phyloP scores from a whole-genome alignment of 2,888 invertebrate species.

The Entomobrya multifasciata region DNA sequence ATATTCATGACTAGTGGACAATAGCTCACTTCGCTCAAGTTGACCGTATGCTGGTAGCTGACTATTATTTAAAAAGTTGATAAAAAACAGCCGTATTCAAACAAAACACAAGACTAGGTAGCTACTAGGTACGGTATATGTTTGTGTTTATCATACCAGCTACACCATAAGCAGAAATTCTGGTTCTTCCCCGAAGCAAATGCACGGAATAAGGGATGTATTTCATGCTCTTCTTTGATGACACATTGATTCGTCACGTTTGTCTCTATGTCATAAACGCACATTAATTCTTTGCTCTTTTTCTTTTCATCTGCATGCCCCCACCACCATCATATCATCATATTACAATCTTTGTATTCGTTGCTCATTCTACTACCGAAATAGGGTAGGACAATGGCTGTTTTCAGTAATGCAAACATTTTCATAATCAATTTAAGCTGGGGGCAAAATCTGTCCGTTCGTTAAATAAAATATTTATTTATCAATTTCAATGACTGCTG shows the following conservation, averaged over 20 bases:
- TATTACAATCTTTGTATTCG: neutral
- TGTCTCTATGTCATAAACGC: slow-evolving; percentile 51
- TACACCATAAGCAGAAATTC: neutral
- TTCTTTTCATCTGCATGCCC: slow-evolving; percentile 2
- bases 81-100: neutral
- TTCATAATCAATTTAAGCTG: neutral
- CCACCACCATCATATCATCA: slow-evolving; percentile 7
- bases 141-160: too few species aligned
- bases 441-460: neutral
- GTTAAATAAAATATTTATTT: slow-evolving; percentile 45
- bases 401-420: neutral
- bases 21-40: neutral
- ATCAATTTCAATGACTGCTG: neutral
- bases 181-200: neutral
- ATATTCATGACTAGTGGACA: slow-evolving; percentile 33
- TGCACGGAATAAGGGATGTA: slow-evolving; percentile 48
- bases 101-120: too few species aligned
- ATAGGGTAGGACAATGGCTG: too few species aligned
- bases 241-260: slow-evolving; percentile 71
- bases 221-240: slow-evolving; percentile 59
- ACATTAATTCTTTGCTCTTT: slow-evolving; percentile 49
- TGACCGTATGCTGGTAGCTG: too few species aligned
- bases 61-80: slow-evolving; percentile 8
- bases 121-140: too few species aligned
- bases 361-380: too few species aligned